Evolutionary conservation across 2,888 invertebrate species (phyloP), one percentile per base, ranked within the genome.

Genomic region (Tanaodytes sp.): DNA sequence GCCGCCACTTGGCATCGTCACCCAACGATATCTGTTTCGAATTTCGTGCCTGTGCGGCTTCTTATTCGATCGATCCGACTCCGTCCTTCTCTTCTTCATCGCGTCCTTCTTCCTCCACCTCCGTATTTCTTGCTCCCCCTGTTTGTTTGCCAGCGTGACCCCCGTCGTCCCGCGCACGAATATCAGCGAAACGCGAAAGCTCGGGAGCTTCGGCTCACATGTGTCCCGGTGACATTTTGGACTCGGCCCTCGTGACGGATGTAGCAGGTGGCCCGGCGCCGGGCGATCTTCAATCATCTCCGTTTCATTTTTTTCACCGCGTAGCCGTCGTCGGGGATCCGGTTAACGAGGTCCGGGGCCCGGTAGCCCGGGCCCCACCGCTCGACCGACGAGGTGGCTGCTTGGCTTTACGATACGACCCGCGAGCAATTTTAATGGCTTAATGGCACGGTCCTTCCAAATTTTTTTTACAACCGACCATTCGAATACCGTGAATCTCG

Each of bases 171-270:
- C 30, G 51, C 43, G 48, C 59, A 57, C 45, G 69, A 62, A 72
- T n/a, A n/a, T 73, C 68, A 48, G 48, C 58, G 51, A 42, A n/a
- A 64, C 40, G 51, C 52, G 43, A 62, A 54, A 48, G 30, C 68
- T 58, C 45, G 36, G 37, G 67, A 55, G 57, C 61, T 57, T 59
- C 58, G 49, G 55, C 67, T 59, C 71, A 72, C 69, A 52, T 74
- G 51, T 62, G 74, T 72, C 68, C 64, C 73, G 74, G 72, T 65
- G 68, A 48, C 71, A 74, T 73, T 40, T 23, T 23, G 4, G 74
- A 58, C 52, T 36, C 59, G 61, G 64, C 66, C 68, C 66, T 64
- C 72, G 68, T 67, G 71, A 55, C 54, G 27, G 52, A 59, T 49
- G 55, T 63, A 52, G 65, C 71, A 71, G 71, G 67, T 73, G 64